These are phyloP conservation scores for Uloborus plumipes DNA, from an alignment of 2,888 invertebrate species.

Conservation along the genomic window DNA sequence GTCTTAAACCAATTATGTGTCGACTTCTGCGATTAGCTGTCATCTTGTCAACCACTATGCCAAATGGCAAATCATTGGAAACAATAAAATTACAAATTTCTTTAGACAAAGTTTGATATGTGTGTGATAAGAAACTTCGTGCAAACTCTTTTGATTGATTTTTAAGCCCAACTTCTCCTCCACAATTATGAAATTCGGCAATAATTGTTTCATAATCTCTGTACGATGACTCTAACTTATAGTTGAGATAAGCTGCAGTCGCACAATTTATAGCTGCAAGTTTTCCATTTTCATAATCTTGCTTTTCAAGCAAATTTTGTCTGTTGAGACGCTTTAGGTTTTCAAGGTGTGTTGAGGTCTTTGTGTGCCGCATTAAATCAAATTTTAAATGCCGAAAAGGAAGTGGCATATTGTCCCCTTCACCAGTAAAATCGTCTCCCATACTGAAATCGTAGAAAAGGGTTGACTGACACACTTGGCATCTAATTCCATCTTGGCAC, in stretches of 20 bases:
- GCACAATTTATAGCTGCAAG: not conserved
- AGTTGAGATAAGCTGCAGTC: not conserved
- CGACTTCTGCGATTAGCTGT: not conserved
- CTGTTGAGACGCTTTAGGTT: not conserved
- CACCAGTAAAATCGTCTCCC: slow-evolving; percentile 1
- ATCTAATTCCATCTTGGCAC: slow-evolving; percentile 1
- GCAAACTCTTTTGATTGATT: slow-evolving; percentile 13
- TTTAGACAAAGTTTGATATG: not conserved
- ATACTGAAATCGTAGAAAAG: not conserved
- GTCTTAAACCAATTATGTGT: not conserved
- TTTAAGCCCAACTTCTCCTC: not conserved
- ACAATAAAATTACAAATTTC: slow-evolving; percentile 9
- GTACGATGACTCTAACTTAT: slow-evolving; percentile 1
- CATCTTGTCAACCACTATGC: slow-evolving; percentile 5
- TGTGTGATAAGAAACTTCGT: not conserved
- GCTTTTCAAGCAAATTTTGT: slow-evolving; percentile 2
- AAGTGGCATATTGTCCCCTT: not conserved
- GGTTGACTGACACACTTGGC: not conserved
- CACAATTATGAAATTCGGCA: slow-evolving; percentile 14
- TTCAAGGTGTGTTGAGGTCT: not conserved
- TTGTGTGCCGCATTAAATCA: slow-evolving; percentile 1
- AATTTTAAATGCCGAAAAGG: slow-evolving; percentile 6
- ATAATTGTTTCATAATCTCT: slow-evolving; percentile 1
- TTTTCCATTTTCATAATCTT: not conserved
- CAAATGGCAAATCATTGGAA: slow-evolving; percentile 13